phyloP scores from a whole-genome alignment of 1,140 invertebrate species.

The Lucilia sericata region DNA sequence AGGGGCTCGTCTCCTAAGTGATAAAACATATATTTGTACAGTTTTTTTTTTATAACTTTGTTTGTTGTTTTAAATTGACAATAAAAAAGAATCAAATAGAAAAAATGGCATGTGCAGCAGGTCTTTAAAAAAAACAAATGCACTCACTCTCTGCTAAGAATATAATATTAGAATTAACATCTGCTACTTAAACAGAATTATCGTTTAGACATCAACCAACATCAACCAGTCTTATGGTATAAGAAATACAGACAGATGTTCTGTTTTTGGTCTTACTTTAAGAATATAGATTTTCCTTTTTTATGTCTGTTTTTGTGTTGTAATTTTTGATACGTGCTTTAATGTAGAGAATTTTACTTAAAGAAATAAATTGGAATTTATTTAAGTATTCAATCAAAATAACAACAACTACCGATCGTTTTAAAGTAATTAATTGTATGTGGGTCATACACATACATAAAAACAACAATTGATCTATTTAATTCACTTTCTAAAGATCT shows the following conservation, averaged over 20 bases:
- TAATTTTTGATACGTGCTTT: neutral
- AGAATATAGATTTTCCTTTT: too few relatives aligned
- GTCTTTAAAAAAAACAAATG: neutral
- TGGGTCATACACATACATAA: neutral
- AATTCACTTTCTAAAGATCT: slow-evolving; percentile 33
- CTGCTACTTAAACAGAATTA: neutral
- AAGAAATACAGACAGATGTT: neutral
- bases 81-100: neutral
- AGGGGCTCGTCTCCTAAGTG: neutral
- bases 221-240: neutral
- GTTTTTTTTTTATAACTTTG: neutral
- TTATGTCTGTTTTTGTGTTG: too few relatives aligned
- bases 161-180: neutral
- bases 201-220: neutral
- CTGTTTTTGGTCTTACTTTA: neutral
- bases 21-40: neutral
- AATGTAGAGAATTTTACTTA: neutral
- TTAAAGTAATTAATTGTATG: slow-evolving; percentile 19
- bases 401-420: neutral
- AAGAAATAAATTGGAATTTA: neutral
- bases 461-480: slow-evolving; percentile 29
- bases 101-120: neutral
- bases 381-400: neutral
- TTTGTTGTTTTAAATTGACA: neutral
- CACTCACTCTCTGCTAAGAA: neutral